A percentile compares a stretch with the other conserved stretches of the same genome.
phyloP scores from a whole-genome alignment of 64 coral and sea anemone species.

The Pachyseris speciosa region DNA sequence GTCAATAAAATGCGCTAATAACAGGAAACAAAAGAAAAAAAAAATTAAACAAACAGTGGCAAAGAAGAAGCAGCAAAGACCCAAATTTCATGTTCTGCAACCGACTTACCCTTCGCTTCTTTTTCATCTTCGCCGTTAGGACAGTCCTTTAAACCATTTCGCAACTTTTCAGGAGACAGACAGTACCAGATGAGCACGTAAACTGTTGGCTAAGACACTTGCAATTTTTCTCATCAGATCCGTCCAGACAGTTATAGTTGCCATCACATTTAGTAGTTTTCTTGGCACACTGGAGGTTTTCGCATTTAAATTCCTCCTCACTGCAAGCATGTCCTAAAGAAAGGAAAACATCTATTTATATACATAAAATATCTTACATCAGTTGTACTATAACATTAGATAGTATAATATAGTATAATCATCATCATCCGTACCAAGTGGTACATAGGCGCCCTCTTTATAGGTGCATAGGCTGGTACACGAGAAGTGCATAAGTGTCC shows the following conservation, averaged over 20 bases:
- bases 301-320: constrained; percentile 21
- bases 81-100: too few species aligned
- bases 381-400: too few species aligned
- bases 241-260: neutral
- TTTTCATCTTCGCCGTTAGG: constrained; percentile 25
- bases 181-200: neutral
- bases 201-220: constrained; percentile 8
- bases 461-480: too few species aligned
- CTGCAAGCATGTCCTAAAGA: neutral
- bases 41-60: too few species aligned
- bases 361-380: too few species aligned
- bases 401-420: too few species aligned
- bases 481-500: too few species aligned
- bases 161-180: neutral
- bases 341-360: neutral
- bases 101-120: neutral
- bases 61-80: too few species aligned
- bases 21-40: too few species aligned
- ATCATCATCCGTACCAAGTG: too few species aligned
- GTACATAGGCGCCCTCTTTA: too few species aligned
- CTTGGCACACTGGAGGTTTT: neutral
- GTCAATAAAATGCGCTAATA: too few species aligned
- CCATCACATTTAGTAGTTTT: neutral
- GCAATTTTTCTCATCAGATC: constrained; percentile 14
- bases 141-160: constrained; percentile 11